Percentiles rank a stretch among this genome's conserved stretches.
phyloP scores from a whole-genome alignment of 2,113 vertebrate species.

The Tupaia tana region DNA sequence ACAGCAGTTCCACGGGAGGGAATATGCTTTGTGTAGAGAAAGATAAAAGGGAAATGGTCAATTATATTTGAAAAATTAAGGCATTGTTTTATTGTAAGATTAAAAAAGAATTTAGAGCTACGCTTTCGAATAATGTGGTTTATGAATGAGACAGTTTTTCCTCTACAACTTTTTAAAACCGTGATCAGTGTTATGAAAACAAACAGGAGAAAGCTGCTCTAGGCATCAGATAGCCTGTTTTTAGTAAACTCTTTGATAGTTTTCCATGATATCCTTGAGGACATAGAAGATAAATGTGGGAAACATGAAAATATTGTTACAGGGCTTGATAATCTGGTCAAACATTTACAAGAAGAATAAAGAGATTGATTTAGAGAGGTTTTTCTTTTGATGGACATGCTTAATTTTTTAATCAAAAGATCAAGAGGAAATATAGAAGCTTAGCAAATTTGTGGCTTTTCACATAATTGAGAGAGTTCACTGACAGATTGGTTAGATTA shows the following conservation, averaged over 20 bases:
- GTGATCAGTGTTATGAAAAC: not conserved
- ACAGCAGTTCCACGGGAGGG: not conserved
- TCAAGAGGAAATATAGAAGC: not conserved
- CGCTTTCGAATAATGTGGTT: slow-evolving; percentile 15
- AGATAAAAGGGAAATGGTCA: not conserved
- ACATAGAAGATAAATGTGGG: not conserved
- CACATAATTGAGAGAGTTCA: not conserved
- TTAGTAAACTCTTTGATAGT: not conserved
- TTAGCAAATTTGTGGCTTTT: not conserved
- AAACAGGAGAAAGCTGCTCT: not conserved
- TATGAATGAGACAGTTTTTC: not conserved
- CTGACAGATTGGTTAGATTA: not conserved
- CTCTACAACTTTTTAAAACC: not conserved
- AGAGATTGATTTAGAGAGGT: not conserved
- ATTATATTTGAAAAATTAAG: not conserved
- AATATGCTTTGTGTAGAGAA: not conserved
- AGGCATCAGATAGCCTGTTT: not conserved
- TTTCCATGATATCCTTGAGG: not conserved
- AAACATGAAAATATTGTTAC: not conserved
- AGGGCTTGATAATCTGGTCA: not conserved
- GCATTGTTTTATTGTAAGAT: not conserved
- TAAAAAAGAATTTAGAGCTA: not conserved
- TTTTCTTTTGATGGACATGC: not conserved
- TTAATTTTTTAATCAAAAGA: slow-evolving; percentile 14
- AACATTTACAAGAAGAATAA: not conserved